phyloP scores from a whole-genome alignment of 1,140 invertebrate genomes.

The Pseudachorutes palmiensis region DNA sequence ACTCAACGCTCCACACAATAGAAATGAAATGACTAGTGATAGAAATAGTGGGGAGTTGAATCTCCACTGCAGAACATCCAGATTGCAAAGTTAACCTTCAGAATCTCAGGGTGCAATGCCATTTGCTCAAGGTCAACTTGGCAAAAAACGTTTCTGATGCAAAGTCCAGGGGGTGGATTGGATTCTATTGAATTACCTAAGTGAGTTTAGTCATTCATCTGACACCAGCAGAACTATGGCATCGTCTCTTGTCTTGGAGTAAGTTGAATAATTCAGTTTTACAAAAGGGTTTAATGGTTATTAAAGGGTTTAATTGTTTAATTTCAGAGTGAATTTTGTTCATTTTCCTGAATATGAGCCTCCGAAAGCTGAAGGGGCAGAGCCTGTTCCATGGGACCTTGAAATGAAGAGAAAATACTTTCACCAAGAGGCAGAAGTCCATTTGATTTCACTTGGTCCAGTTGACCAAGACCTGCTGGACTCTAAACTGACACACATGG shows the following conservation, averaged over 20 bases:
- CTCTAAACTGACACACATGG: neutral
- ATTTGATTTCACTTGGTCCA: neutral
- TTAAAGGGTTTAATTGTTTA: neutral
- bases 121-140: too few species aligned
- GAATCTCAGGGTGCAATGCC: too few species aligned
- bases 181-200: too few species aligned
- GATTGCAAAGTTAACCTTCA: too few species aligned
- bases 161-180: too few species aligned
- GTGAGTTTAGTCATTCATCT: too few species aligned
- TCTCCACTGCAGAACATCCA: neutral
- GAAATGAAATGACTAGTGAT: neutral
- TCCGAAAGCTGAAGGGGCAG: neutral
- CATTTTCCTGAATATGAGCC: neutral
- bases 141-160: too few species aligned
- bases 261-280: neutral
- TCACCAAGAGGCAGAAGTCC: neutral
- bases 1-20: neutral
- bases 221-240: too few species aligned
- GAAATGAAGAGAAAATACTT: neutral
- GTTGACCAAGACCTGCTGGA: neutral
- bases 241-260: neutral
- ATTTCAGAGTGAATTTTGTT: neutral
- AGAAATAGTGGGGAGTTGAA: neutral
- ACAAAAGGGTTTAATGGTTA: neutral
- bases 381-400: neutral